Conservation (phyloP, 1,140 invertebrate species). For the Ladona fulva region DNA sequence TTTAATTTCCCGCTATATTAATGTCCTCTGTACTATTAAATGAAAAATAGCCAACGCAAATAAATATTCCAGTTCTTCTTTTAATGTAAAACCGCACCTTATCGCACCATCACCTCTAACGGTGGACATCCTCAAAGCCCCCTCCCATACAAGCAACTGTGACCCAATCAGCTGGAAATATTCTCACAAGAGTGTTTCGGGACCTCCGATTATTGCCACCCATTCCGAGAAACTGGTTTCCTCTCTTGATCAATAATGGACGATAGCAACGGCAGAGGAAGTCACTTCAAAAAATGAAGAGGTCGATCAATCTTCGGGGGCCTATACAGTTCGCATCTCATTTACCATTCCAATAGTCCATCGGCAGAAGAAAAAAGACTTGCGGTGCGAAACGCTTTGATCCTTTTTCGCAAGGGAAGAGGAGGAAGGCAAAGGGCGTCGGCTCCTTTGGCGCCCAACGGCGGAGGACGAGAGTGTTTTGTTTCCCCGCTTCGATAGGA, state of each 20-base stretch:
- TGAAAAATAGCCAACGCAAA: no score
- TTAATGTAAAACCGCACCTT: no score
- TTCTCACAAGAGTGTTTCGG: neutral
- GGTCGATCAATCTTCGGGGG: neutral
- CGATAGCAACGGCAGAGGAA: neutral
- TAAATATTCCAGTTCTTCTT: no score
- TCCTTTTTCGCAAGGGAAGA: neutral
- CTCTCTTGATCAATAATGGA: neutral
- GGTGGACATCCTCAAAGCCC: no score
- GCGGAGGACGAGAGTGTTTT: neutral
- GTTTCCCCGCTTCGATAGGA: neutral
- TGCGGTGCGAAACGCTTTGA: neutral
- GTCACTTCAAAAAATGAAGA: neutral
- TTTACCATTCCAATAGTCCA: conserved; percentile 6
- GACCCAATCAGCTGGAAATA: neutral
- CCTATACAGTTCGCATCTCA: neutral
- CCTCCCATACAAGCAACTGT: neutral
- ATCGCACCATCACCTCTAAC: no score
- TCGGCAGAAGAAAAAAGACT: neutral
- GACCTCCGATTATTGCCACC: neutral
- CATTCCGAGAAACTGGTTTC: conserved; percentile 4
- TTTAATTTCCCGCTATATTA: no score
- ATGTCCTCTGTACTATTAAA: no score
- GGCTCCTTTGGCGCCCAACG: neutral
- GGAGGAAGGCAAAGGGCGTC: neutral